Evolutionary conservation across 2,797 vertebrate genomes (phyloP).

Genomic region (Ispidina lecontei): DNA sequence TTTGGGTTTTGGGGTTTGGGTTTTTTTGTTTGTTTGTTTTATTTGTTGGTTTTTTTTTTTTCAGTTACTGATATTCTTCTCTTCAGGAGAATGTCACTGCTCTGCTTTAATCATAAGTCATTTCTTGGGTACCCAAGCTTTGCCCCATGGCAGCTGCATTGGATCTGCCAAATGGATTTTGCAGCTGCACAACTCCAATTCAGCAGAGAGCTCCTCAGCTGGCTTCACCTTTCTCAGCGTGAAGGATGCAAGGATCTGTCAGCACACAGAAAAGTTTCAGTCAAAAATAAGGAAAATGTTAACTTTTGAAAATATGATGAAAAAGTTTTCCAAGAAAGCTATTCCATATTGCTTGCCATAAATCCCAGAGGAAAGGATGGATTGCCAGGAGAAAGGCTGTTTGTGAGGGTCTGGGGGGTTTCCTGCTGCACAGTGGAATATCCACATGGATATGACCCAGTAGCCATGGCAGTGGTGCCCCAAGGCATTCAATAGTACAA

Average conservation of each 20-base stretch:
- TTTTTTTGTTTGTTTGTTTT: no score
- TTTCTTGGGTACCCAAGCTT: neutral
- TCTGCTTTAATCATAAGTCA: neutral
- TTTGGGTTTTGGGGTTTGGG: no score
- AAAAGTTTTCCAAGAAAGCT: neutral
- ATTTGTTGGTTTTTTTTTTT: neutral
- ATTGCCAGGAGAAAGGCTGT: neutral
- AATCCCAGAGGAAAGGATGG: neutral
- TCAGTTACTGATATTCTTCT: neutral
- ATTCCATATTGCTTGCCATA: neutral
- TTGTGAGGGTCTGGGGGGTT: neutral
- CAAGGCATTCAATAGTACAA: neutral
- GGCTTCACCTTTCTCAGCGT: neutral
- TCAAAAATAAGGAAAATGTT: neutral
- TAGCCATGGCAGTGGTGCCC: fast-evolving
- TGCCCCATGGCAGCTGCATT: fast-evolving
- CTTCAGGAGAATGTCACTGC: neutral
- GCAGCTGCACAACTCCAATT: neutral
- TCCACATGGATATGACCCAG: neutral
- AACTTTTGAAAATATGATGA: neutral
- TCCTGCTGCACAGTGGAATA: neutral
- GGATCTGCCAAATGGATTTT: neutral
- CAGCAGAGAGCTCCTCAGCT: neutral
- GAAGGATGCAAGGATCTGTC: neutral
- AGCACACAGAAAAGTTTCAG: neutral